Percentiles rank a stretch among this genome's conserved stretches.
phyloP scores from a whole-genome alignment of 2,797 vertebrate genomes.

The Momotus momota region DNA sequence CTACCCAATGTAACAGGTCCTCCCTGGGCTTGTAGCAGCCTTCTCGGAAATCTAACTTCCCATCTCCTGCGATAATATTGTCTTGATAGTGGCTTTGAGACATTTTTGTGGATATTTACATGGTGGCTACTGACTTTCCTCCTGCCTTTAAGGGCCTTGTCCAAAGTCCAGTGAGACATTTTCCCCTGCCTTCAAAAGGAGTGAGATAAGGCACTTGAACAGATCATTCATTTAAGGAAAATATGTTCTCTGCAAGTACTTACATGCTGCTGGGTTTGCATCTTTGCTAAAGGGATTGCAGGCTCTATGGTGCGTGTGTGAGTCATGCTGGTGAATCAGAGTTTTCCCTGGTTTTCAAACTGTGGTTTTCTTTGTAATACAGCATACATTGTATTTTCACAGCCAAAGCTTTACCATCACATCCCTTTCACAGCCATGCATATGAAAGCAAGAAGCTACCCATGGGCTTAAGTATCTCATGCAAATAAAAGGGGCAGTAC shows the following conservation, averaged over 20 bases:
- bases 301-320: conserved; percentile 33
- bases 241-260: conserved; percentile 54
- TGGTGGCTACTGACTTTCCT: neutral
- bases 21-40: neutral
- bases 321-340: conserved; percentile 80
- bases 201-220: conserved; percentile 35
- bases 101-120: conserved; percentile 11
- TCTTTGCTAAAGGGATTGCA: conserved; percentile 50
- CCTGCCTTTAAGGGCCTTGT: neutral
- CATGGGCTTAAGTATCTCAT: neutral
- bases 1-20: neutral
- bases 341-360: conserved; percentile 49
- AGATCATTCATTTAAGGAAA: conserved; percentile 53
- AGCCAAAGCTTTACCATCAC: conserved; percentile 37
- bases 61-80: conserved; percentile 11
- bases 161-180: neutral
- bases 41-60: conserved; percentile 43
- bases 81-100: conserved; percentile 12
- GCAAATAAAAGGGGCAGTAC: neutral
- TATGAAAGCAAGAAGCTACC: neutral
- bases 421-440: neutral
- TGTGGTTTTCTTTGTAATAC: conserved; percentile 76
- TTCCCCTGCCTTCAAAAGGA: conserved; percentile 7
- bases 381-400: conserved; percentile 61
- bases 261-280: conserved; percentile 53